Evolutionary conservation across 2,888 invertebrate species (phyloP).

Genomic region (Leptinotarsa tumamoca): DNA sequence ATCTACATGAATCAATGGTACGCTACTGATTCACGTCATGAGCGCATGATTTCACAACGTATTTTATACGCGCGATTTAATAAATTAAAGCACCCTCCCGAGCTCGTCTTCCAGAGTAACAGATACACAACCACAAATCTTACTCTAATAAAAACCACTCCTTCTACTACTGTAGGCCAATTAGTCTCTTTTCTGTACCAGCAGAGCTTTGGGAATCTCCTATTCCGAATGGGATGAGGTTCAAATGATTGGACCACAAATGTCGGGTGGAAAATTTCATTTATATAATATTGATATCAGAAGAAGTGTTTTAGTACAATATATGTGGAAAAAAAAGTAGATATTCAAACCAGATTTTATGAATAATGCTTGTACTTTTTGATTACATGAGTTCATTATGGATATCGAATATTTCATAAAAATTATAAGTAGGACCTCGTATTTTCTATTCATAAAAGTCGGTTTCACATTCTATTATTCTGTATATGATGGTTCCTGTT

Average conservation of each 20-base stretch:
- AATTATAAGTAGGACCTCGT: no score
- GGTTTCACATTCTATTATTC: no score
- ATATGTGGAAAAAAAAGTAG: no score
- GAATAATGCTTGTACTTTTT: no score
- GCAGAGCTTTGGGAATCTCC: constrained; percentile 9
- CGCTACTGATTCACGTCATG: constrained; percentile 40
- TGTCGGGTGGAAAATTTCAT: no score
- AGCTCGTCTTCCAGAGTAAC: constrained; percentile 26
- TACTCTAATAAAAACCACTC: constrained; percentile 21
- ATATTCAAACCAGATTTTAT: no score
- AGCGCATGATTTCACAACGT: constrained; percentile 48
- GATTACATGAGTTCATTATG: no score
- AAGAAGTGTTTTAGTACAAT: no score
- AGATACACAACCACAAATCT: constrained; percentile 28
- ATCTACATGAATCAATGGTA: background rate
- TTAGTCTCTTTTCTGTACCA: constrained; percentile 27
- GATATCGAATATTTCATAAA: no score
- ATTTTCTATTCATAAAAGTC: no score
- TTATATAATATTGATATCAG: no score
- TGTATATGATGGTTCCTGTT: no score
- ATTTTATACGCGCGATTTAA: constrained; percentile 58
- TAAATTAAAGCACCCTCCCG: constrained; percentile 51
- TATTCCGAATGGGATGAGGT: constrained; percentile 21
- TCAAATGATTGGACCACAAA: background rate
- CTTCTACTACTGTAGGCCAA: constrained; percentile 9